These are phyloP conservation scores for Mythimna lalbum DNA, from an alignment of 2,888 invertebrate genomes.

Conservation along the genomic window DNA sequence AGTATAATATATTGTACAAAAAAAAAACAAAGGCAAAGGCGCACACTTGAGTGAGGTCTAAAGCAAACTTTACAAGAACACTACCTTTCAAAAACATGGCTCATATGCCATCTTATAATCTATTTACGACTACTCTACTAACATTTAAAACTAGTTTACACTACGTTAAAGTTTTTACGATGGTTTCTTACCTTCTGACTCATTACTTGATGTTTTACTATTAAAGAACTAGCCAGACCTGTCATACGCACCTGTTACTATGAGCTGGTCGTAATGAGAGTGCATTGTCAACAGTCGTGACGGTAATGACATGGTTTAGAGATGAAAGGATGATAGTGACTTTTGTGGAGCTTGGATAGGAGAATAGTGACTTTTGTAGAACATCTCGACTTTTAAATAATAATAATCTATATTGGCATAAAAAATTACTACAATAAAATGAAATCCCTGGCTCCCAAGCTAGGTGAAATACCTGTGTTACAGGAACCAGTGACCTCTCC, in stretches of 20 bases:
- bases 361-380: background rate
- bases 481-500: no score
- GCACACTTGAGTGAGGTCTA: background rate
- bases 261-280: slow-evolving; percentile 2
- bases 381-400: no score
- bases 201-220: slow-evolving; percentile 39
- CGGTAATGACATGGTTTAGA: slow-evolving; percentile 21
- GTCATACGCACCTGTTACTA: slow-evolving; percentile 39
- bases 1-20: no score
- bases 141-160: slow-evolving; percentile 46
- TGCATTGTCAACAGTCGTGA: slow-evolving; percentile 25
- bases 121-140: slow-evolving; percentile 14
- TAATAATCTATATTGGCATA: no score
- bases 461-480: no score
- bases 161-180: slow-evolving; percentile 35
- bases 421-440: no score
- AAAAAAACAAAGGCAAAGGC: no score
- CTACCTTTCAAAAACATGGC: background rate
- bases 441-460: no score
- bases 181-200: slow-evolving; percentile 18
- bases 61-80: background rate
- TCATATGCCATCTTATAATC: slow-evolving; percentile 11
- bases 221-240: slow-evolving; percentile 25
- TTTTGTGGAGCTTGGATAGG: background rate
- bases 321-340: slow-evolving; percentile 24